Conservation (phyloP, 2,113 vertebrate genomes). For the Mesocricetus auratus region DNA sequence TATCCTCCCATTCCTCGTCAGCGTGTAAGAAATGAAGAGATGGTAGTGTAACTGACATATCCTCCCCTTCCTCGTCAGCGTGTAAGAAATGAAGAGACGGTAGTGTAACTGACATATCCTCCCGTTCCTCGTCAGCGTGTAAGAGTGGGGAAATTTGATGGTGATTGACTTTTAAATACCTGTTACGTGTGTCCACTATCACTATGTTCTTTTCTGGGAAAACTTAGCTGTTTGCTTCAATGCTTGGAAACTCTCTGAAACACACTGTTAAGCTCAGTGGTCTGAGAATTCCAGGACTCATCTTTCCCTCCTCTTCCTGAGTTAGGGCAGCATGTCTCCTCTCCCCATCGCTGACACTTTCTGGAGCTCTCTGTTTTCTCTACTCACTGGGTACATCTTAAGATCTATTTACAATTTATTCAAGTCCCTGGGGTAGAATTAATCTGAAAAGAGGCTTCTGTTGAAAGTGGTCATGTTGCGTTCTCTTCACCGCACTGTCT, state of each 20-base stretch:
- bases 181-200: neutral
- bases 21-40: neutral
- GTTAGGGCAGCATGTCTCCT: neutral
- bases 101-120: neutral
- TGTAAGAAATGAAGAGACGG: slow-evolving; percentile 5
- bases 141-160: neutral
- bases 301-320: slow-evolving; percentile 27
- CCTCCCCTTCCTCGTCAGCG: slow-evolving; percentile 26
- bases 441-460: neutral
- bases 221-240: neutral
- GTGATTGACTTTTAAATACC: neutral
- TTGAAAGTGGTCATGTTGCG: neutral
- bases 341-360: neutral
- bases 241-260: neutral
- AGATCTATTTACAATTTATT: neutral
- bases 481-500: neutral
- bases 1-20: slow-evolving; percentile 22
- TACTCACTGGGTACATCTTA: neutral
- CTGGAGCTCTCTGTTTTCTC: neutral
- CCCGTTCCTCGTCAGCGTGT: neutral
- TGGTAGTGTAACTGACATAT: neutral
- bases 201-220: neutral
- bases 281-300: slow-evolving; percentile 27
- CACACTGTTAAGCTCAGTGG: neutral
- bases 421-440: neutral